Evolutionary conservation across 2,888 invertebrate species (phyloP).

Genomic region (Neoitamus cyanurus): DNA sequence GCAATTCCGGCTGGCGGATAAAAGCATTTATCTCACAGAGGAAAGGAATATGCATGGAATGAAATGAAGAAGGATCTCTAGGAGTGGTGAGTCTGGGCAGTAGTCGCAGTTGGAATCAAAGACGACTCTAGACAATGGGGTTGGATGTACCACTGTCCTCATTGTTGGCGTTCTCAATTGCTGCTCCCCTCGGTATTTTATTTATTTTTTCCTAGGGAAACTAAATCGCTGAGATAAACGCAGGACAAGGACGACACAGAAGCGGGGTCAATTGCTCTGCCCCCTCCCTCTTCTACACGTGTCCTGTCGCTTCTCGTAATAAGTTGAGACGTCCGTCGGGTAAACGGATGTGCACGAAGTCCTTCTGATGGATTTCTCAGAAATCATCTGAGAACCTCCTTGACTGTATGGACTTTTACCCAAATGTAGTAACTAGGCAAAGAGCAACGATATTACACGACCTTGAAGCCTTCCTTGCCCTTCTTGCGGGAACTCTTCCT

Average conservation of each 20-base stretch:
- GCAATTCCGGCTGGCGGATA: not conserved
- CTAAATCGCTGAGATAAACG: constrained; percentile 2
- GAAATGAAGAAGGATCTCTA: not conserved
- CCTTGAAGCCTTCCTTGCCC: not conserved
- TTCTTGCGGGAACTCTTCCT: not conserved
- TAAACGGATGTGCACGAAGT: not conserved
- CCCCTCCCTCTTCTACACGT: not conserved
- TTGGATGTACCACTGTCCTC: not conserved
- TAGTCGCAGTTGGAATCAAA: not conserved
- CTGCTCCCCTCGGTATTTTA: not conserved
- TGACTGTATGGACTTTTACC: not conserved
- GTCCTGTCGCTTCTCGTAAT: not conserved
- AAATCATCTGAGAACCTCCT: not conserved
- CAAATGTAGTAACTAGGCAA: not conserved
- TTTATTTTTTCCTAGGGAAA: not conserved
- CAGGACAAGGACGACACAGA: not conserved
- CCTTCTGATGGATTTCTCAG: not conserved
- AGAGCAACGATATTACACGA: not conserved
- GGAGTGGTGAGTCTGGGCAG: not conserved
- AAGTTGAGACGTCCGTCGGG: not conserved
- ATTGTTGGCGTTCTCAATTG: not conserved
- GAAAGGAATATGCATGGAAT: not conserved
- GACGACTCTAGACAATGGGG: not conserved
- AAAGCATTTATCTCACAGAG: not conserved
- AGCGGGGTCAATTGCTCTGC: not conserved